A percentile compares a stretch with the other conserved stretches of the same genome.
phyloP scores from a whole-genome alignment of 2,797 vertebrate species.

The Sphenodon punctatus region DNA sequence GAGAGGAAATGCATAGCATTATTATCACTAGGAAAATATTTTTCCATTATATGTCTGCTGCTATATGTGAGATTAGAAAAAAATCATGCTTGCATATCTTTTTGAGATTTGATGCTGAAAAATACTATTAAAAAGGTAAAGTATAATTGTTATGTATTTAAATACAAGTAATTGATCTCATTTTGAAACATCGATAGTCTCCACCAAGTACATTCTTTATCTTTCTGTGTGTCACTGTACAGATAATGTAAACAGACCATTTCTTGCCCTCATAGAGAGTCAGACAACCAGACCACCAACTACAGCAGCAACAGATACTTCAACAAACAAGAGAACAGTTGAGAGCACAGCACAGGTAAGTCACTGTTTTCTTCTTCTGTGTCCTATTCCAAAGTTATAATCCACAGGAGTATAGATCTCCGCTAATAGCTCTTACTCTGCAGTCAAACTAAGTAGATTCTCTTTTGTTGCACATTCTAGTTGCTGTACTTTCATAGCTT shows the following conservation, averaged over 20 bases:
- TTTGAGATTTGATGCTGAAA: neutral
- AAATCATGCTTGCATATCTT: neutral
- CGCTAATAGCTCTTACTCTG: neutral
- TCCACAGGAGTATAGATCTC: constrained; percentile 41
- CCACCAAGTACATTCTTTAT: neutral
- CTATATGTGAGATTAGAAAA: neutral
- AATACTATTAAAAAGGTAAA: neutral
- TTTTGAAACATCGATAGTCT: neutral
- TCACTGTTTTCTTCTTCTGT: constrained; percentile 33
- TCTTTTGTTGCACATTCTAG: neutral
- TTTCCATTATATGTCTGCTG: neutral
- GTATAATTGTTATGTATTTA: neutral
- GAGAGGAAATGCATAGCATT: neutral
- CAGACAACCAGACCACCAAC: constrained; percentile 76
- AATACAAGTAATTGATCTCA: neutral
- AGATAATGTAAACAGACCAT: constrained; percentile 50
- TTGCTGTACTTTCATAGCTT: neutral
- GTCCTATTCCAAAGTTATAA: constrained; percentile 49
- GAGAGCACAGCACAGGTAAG: constrained; percentile 76
- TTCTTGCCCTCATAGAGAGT: constrained; percentile 82
- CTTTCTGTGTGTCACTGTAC: no score
- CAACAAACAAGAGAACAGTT: constrained; percentile 74
- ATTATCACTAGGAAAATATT: neutral
- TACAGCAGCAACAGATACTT: constrained; percentile 66
- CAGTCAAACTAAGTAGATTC: neutral